Evolutionary conservation across 2,797 vertebrate genomes (phyloP).

Genomic region (Liparis tanakae): DNA sequence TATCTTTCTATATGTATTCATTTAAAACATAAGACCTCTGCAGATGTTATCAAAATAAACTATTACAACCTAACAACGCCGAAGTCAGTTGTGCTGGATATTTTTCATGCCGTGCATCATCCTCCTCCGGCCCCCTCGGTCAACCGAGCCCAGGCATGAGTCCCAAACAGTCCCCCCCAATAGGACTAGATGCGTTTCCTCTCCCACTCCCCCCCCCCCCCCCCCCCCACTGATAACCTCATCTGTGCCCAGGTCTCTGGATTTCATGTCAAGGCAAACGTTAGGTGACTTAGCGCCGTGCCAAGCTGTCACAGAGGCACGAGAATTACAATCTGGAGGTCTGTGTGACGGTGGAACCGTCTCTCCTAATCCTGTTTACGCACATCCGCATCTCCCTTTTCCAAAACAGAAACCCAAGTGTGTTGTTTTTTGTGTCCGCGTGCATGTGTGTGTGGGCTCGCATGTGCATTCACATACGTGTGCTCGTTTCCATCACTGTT

Average conservation of each 20-base stretch:
- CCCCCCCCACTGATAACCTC: conserved; percentile 77
- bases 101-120: conserved; percentile 48
- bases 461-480: conserved; percentile 34
- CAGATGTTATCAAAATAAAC: too few species aligned
- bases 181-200: conserved; percentile 71
- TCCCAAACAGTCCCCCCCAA: conserved; percentile 62
- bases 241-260: conserved; percentile 81
- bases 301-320: conserved; percentile 84
- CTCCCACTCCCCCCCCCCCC: conserved; percentile 71
- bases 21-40: too few species aligned
- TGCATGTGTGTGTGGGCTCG: conserved; percentile 11
- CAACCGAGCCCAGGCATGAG: conserved; percentile 54
- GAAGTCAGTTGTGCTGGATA: conserved; percentile 41
- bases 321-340: conserved; percentile 85
- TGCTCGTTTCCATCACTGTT: conserved; percentile 52
- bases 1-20: too few species aligned
- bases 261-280: conserved; percentile 83
- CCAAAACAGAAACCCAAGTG: conserved; percentile 76
- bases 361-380: conserved; percentile 86
- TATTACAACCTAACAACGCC: too few species aligned
- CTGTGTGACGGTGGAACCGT: conserved; percentile 84
- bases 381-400: conserved; percentile 82
- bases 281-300: conserved; percentile 83
- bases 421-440: conserved; percentile 29
- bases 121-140: conserved; percentile 50